These are phyloP conservation scores for Acrobasis repandana DNA, from an alignment of 2,888 invertebrate genomes.

Conservation along the genomic window DNA sequence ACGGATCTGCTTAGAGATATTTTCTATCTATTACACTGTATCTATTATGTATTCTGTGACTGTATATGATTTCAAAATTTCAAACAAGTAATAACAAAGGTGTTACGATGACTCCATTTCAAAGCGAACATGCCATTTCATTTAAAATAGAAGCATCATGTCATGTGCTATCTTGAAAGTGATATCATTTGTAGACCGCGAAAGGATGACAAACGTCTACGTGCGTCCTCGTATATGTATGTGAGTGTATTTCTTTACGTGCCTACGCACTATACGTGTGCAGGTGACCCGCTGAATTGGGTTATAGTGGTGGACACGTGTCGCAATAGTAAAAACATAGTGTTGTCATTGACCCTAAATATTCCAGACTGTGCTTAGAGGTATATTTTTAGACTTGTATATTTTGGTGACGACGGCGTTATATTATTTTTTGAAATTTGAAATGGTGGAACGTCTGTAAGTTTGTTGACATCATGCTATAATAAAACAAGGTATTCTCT, in stretches of 20 bases:
- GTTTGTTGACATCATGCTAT: too few relatives aligned
- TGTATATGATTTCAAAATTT: too few relatives aligned
- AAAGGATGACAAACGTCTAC: constrained; percentile 5
- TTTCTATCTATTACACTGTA: too few relatives aligned
- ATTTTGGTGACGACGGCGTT: too few relatives aligned
- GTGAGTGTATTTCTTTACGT: neutral
- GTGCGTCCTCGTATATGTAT: constrained; percentile 1
- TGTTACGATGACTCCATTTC: too few relatives aligned
- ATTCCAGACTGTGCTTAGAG: neutral
- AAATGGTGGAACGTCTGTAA: neutral
- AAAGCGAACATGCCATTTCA: too few relatives aligned
- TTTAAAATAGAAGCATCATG: neutral
- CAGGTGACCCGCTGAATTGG: constrained; percentile 14
- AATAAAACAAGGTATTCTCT: too few relatives aligned
- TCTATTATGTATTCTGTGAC: too few relatives aligned
- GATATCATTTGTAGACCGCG: neutral
- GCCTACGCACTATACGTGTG: neutral
- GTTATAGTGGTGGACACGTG: constrained; percentile 14
- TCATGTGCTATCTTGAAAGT: constrained; percentile 1
- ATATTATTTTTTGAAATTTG: neutral
- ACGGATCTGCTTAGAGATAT: too few relatives aligned
- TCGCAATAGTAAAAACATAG: constrained; percentile 12
- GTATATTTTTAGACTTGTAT: too few relatives aligned
- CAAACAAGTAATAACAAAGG: too few relatives aligned
- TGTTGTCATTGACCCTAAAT: constrained; percentile 17